These are phyloP conservation scores for Zoanthus sociatus DNA, from an alignment of 92 coral and sea anemone species.

Conservation along the genomic window DNA sequence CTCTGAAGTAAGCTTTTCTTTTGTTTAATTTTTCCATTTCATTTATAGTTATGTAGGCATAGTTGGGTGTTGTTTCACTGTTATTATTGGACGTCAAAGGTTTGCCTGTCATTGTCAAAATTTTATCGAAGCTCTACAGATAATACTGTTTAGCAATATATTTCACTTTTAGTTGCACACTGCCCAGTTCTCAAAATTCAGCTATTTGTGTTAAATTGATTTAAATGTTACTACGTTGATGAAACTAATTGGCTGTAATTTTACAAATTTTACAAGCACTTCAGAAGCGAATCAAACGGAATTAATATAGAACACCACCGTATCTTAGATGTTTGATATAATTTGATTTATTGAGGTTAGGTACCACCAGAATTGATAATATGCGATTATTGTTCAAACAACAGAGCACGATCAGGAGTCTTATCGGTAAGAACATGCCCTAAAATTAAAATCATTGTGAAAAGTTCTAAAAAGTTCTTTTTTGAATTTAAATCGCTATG, in stretches of 20 bases:
- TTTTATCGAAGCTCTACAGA: not conserved
- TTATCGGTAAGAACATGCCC: no score
- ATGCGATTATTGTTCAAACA: not conserved
- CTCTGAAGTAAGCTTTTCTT: constrained; percentile 8
- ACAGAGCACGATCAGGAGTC: not conserved
- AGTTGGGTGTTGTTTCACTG: not conserved
- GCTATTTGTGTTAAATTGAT: not conserved
- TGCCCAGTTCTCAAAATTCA: not conserved
- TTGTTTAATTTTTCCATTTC: not conserved
- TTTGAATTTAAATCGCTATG: no score
- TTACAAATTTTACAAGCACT: not conserved
- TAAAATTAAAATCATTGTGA: not conserved
- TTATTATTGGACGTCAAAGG: not conserved
- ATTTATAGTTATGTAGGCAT: not conserved
- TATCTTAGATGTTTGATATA: no score
- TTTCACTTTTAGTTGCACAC: not conserved
- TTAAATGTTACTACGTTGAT: not conserved
- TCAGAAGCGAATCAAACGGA: no score
- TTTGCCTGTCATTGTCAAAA: not conserved
- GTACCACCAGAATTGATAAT: not conserved
- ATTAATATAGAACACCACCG: no score
- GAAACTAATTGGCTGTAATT: not conserved
- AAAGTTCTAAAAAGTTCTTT: no score
- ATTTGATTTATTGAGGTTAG: no score
- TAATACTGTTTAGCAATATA: not conserved